Evolutionary conservation across 2,888 invertebrate species (phyloP).

Genomic region (Ormyrus thymus): DNA sequence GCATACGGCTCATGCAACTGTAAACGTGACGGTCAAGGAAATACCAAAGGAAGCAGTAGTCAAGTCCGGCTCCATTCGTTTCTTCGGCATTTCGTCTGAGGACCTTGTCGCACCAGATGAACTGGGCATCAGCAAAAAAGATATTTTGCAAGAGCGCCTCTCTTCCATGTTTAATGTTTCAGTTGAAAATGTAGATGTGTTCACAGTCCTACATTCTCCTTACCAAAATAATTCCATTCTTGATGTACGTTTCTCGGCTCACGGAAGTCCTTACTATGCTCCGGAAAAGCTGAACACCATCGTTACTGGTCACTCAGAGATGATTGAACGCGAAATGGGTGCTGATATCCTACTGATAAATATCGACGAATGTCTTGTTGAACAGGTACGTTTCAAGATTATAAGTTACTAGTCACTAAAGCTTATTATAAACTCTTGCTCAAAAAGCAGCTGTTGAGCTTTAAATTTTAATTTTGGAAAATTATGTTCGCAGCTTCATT

Average conservation of each 20-base stretch:
- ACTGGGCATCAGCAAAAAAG: slow-evolving; percentile 82
- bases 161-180: slow-evolving; percentile 86
- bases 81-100: slow-evolving; percentile 88
- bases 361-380: slow-evolving; percentile 92
- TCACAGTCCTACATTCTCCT: slow-evolving; percentile 88
- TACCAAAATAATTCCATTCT: slow-evolving; percentile 80
- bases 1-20: slow-evolving; percentile 88
- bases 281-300: slow-evolving; percentile 92
- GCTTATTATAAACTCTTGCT: no score
- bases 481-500: slow-evolving; percentile 75
- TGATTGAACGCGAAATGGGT: slow-evolving; percentile 83
- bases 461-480: neutral
- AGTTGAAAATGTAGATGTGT: slow-evolving; percentile 91
- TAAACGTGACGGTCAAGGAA: slow-evolving; percentile 89
- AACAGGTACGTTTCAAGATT: slow-evolving; percentile 74
- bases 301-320: slow-evolving; percentile 83
- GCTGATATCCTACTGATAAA: slow-evolving; percentile 90
- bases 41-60: slow-evolving; percentile 94
- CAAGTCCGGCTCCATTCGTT: slow-evolving; percentile 93
- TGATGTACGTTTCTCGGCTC: slow-evolving; percentile 94
- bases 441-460: neutral
- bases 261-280: slow-evolving; percentile 94
- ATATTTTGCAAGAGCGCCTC: slow-evolving; percentile 80
- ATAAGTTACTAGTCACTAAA: no score
- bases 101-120: slow-evolving; percentile 84